Evolutionary conservation across 2,113 vertebrate genomes (phyloP), one percentile per base, ranked within the genome.

Genomic region (Aix galericulata): DNA sequence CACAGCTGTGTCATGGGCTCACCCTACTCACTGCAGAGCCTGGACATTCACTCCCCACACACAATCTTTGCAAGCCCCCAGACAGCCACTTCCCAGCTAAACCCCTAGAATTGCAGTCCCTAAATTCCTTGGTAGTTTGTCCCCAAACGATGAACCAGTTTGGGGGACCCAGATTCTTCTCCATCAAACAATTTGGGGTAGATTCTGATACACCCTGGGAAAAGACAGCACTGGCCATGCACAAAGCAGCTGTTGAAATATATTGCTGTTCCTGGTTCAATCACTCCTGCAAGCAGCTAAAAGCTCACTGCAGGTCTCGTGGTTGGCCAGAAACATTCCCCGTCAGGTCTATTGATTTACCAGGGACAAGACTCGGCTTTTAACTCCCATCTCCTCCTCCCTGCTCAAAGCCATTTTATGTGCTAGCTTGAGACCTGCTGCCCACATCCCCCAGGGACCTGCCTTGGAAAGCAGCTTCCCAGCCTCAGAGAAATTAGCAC

Each of bases 381-480:
- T 80, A 88, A 53, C 93, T 91, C 59, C 82, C 74, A 42, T 86
- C 93, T 85, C 93, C 89, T 95, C 91, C 94, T 88, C 76, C 64
- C 44, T 0, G 8, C 11, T 95, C 95, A 82, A 64, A 95, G 81
- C 89, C 84, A 82, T 91, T 96, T 53, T 4, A 38, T 64, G 89
- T 3, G 38, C 13, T 4, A 63, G 89, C 91, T 84, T 11, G 2
- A 84, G 94, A 67, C 77, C 86, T 66, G 91, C 93, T 52, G 91
- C 94, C 93, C 38, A 1, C 81, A 48, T n/a, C 91, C 93, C 31
- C 93, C 84, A 1, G 95, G 91, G 93, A 84, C 38, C 71, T 63
- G 91, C 91, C 93, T 89, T 87, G 87, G 84, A 82, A 91, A 91
- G 87, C 93, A 82, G 93, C 91, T 89, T 55, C 72, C 50, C 75